phyloP scores from a whole-genome alignment of 2,113 vertebrate genomes.

The Meriones unguiculatus region DNA sequence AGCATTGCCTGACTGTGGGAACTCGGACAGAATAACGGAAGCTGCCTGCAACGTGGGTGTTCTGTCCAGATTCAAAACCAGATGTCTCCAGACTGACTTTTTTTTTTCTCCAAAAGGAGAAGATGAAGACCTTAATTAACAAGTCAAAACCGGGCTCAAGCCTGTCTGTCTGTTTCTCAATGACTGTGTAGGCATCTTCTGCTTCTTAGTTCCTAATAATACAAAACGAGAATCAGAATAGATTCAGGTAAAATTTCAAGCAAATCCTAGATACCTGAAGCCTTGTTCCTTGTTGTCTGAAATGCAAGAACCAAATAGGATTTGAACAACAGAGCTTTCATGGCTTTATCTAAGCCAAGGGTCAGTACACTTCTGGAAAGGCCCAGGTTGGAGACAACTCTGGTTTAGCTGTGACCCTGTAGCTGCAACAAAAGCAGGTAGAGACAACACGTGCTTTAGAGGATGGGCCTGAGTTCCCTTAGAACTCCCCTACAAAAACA shows the following conservation, averaged over 20 bases:
- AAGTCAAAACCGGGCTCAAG: slow-evolving; percentile 32
- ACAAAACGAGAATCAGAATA: slow-evolving; percentile 4
- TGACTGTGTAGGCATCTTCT: not conserved
- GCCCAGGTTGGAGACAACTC: not conserved
- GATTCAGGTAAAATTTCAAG: slow-evolving; percentile 30
- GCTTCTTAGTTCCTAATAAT: not conserved
- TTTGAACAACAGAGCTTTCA: not conserved
- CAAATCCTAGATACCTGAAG: not conserved
- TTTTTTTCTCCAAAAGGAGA: not conserved
- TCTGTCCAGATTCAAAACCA: slow-evolving; percentile 53
- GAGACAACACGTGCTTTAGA: not conserved
- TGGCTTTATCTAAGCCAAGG: not conserved
- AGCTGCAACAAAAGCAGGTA: not conserved
- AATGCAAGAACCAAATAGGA: not conserved
- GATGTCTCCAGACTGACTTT: not conserved
- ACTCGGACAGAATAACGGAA: slow-evolving; percentile 65
- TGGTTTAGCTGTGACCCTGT: not conserved
- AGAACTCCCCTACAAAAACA: not conserved
- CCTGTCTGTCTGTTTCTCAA: not conserved
- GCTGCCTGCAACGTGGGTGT: not conserved
- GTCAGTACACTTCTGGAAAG: not conserved
- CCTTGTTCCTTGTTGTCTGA: slow-evolving; percentile 24
- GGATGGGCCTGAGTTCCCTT: not conserved
- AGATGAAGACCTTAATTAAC: not conserved
- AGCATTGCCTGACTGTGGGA: slow-evolving; percentile 13